Evolutionary conservation across 2,113 vertebrate genomes (phyloP), one percentile per base, ranked within the genome.

Genomic region (Menidia beryllina): DNA sequence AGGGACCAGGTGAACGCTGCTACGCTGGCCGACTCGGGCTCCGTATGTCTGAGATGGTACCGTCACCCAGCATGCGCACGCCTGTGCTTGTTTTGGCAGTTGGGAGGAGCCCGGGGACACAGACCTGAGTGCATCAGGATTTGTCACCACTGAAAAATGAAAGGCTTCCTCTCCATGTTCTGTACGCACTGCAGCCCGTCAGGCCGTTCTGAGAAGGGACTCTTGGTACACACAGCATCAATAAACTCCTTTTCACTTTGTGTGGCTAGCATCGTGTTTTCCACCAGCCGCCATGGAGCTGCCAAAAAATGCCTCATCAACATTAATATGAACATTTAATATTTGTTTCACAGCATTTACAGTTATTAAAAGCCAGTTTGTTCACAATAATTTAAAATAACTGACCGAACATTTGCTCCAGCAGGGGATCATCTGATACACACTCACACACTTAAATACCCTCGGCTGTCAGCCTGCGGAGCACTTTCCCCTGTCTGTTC

Each of bases 221-320:
- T 89, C 81, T 88, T 89, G 87, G 86, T 90, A 91, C 86, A 83
- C 69, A 27, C 64, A 77, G 56, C 71, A 78, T 88, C 82, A 93
- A 92, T 93, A 93, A 93, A 93, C 85, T 50, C 60, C 86, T 86
- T 87, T 82, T 78, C 67, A 85, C 72, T 63, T 77, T 21, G 59
- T 39, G 38, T 45, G 15, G 0, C 17, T 59, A 51, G 38, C 23
- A 10, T 47, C 56, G 3, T 64, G 1, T 54, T 5, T 19, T 27
- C 7, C 7, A 17, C 30, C 30, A 34, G 10, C 7, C 30, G 30
- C 30, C 30, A 8, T n/a, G n/a, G n/a, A n/a, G n/a, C n/a, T n/a
- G n/a, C n/a, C n/a, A n/a, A n/a, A n/a, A n/a, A n/a, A n/a, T n/a
- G n/a, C n/a, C n/a, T n/a, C n/a, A n/a, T n/a, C n/a, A n/a, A n/a